These are phyloP conservation scores for Aegypius monachus DNA, from an alignment of 2,113 vertebrate species.

Conservation along the genomic window DNA sequence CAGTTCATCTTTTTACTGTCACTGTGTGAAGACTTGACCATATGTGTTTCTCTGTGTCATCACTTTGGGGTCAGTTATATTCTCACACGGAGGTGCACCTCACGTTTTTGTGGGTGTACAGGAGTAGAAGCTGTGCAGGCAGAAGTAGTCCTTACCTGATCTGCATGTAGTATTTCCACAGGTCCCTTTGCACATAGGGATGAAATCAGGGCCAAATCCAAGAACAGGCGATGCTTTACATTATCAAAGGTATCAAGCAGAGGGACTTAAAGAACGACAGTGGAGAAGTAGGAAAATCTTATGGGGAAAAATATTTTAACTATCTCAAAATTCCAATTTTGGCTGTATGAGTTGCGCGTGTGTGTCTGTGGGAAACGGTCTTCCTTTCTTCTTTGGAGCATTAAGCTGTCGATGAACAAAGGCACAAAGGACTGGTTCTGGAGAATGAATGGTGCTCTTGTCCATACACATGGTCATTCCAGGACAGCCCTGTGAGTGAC, in stretches of 20 bases:
- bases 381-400: background rate
- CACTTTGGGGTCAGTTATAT: background rate
- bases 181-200: background rate
- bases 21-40: background rate
- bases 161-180: background rate
- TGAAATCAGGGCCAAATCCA: background rate
- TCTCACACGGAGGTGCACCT: background rate
- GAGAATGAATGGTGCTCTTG: conserved; percentile 41
- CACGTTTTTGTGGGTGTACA: background rate
- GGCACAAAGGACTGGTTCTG: background rate
- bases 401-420: background rate
- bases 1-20: background rate
- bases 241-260: background rate
- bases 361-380: background rate
- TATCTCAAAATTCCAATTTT: background rate
- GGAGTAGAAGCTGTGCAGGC: background rate
- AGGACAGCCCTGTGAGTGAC: background rate
- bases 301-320: background rate
- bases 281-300: background rate
- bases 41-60: background rate
- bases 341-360: accelerated
- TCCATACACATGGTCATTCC: background rate
- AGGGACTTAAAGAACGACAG: background rate
- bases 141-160: background rate
- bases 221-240: background rate